Base-by-base conservation (phyloP, 2,888 invertebrate genomes). In the Erebia ligea region DNA sequence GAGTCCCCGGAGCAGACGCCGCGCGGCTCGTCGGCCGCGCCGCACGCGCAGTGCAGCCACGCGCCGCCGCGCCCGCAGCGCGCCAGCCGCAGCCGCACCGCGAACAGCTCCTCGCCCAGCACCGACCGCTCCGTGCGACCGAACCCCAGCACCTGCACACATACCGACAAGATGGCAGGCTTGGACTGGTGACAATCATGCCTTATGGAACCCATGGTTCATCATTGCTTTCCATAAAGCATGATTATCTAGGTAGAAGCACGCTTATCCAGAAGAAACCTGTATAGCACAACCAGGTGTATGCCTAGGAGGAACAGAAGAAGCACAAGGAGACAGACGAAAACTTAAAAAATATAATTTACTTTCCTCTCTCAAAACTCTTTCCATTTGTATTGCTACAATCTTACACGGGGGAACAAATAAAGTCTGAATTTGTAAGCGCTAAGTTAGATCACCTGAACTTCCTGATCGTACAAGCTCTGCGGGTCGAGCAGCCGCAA, bases 1-100 rank as follows among this genome's bases (percentile, higher is more conserved):
- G 90, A 91, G 84, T 91, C 92, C 0, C 92, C 91, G 45, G 88
- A 79, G 84, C 92, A 91, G 70, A 91, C 91, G 73, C 88, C 90
- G 68, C 84, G 79, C 40, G 77, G 70, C 61, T 64, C 25, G 8
- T 61, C 73, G 8, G 48, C 69, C 76, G 76, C 78, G 71, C 82
- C 86, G 80, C 90, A 90, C 80, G 81, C 78, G 80, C 88, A 88
- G 78, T 82, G 83, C 71, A 76, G 62, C 89, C 89, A 90, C 40
- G 73, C 75, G 61, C 69, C 75, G 62, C 68, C 76, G 71, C 87
- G 87, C 74, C 78, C 86, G 81, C 91, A 91, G 68, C 54, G 11
- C 76, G 76, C 80, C 80, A 87, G 74, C 72, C 72, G 81, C 82
- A 91, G 82, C 71, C 75, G 78, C 81, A 85, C 87, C 68, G 76